These are phyloP conservation scores for Coelopa pilipes DNA, from an alignment of 2,888 invertebrate species.

Conservation along the genomic window DNA sequence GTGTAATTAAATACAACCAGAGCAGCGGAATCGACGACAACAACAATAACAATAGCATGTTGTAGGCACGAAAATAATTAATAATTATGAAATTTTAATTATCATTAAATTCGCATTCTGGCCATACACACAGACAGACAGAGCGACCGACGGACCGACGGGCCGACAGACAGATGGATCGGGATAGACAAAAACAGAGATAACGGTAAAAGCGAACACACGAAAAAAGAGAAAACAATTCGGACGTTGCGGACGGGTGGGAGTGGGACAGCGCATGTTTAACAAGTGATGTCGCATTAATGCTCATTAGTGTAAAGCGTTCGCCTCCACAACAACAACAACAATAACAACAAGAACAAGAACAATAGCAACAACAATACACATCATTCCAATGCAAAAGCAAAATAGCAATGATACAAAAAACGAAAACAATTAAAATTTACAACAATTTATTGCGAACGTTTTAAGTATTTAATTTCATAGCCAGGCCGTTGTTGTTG, in stretches of 20 bases:
- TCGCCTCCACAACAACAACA: not conserved
- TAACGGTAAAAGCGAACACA: too few relatives aligned
- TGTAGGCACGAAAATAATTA: constrained; percentile 35
- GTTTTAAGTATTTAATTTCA: too few relatives aligned
- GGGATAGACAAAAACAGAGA: too few relatives aligned
- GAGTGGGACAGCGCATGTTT: not conserved
- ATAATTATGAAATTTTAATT: constrained; percentile 42
- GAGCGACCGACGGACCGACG: too few relatives aligned
- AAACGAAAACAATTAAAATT: not conserved
- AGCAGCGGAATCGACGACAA: constrained; percentile 20
- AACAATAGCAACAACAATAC: too few relatives aligned
- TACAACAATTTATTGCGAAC: not conserved
- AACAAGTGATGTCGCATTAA: constrained; percentile 18
- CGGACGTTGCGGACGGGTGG: too few relatives aligned
- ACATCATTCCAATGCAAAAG: not conserved
- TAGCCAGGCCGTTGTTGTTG: not conserved
- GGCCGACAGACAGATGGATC: too few relatives aligned
- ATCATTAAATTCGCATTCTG: constrained; percentile 48
- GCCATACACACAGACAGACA: too few relatives aligned
- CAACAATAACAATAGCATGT: constrained; percentile 15
- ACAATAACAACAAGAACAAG: too few relatives aligned
- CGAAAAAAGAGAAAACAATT: too few relatives aligned
- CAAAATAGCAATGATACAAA: not conserved
- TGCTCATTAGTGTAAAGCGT: constrained; percentile 29
- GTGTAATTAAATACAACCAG: not conserved